phyloP scores from a whole-genome alignment of 2,113 vertebrate genomes.

The Phyllostomus hastatus region DNA sequence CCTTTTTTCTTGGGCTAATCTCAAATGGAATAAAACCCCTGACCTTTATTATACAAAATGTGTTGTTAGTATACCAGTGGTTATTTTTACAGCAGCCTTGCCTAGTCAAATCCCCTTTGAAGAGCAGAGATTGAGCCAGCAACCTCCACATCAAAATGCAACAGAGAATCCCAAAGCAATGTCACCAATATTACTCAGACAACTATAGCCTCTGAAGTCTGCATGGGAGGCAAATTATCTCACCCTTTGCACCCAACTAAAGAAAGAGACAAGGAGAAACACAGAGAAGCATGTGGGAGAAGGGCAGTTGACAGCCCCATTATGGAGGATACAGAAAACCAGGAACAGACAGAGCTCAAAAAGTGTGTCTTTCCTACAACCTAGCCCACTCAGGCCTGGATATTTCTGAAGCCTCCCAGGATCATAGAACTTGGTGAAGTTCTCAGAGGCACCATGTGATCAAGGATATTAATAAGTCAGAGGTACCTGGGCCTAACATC shows the following conservation, averaged over 20 bases:
- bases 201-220: background rate
- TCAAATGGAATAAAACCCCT: background rate
- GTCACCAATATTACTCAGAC: background rate
- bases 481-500: background rate
- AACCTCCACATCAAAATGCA: background rate
- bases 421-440: background rate
- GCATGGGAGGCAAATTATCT: background rate
- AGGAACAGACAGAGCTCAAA: background rate
- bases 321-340: background rate
- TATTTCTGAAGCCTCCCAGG: background rate
- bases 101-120: background rate
- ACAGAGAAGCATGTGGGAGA: background rate
- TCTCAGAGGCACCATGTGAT: background rate
- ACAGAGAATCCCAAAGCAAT: background rate
- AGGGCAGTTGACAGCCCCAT: background rate
- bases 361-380: background rate
- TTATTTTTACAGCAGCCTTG: background rate
- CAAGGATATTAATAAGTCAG: conserved; percentile 10
- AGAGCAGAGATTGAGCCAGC: background rate
- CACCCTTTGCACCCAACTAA: background rate
- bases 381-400: background rate
- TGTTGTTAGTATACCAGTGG: rapidly evolving
- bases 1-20: background rate
- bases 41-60: background rate
- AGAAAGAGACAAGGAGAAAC: background rate